phyloP scores from a whole-genome alignment of 2,797 vertebrate species.

The Heteromormyrus szaboi region DNA sequence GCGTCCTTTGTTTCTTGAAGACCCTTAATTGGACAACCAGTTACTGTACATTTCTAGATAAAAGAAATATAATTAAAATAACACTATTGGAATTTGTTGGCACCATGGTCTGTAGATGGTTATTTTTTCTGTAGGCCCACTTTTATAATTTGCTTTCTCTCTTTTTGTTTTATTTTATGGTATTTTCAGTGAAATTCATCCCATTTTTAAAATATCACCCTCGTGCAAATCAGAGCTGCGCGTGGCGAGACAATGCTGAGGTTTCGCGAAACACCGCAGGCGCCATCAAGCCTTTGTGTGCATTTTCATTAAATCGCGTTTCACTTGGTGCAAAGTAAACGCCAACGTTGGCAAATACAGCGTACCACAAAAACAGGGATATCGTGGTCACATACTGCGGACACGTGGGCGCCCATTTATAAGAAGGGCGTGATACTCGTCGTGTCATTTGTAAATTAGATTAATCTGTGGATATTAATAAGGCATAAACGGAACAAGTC shows the following conservation, averaged over 20 bases:
- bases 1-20: background rate
- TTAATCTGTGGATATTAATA: background rate
- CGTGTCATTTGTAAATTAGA: background rate
- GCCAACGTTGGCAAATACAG: background rate
- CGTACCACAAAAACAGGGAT: too few species aligned
- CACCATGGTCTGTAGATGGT: background rate
- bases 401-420: background rate
- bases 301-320: background rate
- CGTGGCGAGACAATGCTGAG: background rate
- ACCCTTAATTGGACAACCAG: background rate
- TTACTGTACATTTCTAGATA: background rate
- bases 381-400: background rate
- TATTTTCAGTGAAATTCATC: background rate
- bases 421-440: background rate
- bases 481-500: background rate
- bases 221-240: background rate
- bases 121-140: background rate
- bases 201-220: background rate
- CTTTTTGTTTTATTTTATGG: background rate
- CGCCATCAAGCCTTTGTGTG: background rate
- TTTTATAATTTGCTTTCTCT: background rate
- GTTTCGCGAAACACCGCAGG: background rate
- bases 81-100: background rate
- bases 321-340: background rate
- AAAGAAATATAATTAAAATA: background rate